Evolutionary conservation across 2,888 invertebrate species (phyloP), one percentile per base, ranked within the genome.

Genomic region (Eustalomyia histrio): DNA sequence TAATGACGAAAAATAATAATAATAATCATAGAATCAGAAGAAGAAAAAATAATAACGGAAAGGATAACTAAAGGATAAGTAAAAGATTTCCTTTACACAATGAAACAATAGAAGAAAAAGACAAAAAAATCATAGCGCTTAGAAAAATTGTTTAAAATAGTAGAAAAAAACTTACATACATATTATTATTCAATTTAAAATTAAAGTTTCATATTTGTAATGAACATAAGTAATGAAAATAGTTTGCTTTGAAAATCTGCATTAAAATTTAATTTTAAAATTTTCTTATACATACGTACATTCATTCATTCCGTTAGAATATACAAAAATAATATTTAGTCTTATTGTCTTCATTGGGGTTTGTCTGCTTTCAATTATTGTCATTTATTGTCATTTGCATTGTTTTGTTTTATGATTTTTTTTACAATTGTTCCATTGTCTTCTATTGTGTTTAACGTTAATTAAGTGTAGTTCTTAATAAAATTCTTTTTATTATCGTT

Each of bases 391-490:
- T 57, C 10, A 14, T 39, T 65, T 29, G 7, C 3, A 12, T 39
- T 12, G 39, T 39, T 39, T 39, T 39, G 39, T 39, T 14, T n/a
- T 47, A 47, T 47, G 43, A 80, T 64, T 80, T 80, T n/a, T 71
- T 64, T 68, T 21, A 64, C 50, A 60, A 53, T 33, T 33, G 7
- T 29, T 17, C 47, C 50, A 68, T 78, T 78, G 43, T 58, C 8
- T n/a, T 50, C 33, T 43, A 43, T 65, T 67, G 39, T 58, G 2
- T 55, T 71, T 7, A 29, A 21, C 75, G 78, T 85, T 87, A 87
- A 86, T 87, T 86, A 84, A 86, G 82, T 73, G 72, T 69, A 73
- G 73, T 84, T 83, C 76, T 60, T 84, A 81, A 84, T 83, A 81
- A 84, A 83, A 83, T 84, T 55, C 50, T 17, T 60, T 55, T 18